Percentiles rank a stretch among this genome's conserved stretches.
phyloP scores from a whole-genome alignment of 2,888 invertebrate genomes.

The Glaucopsyche alexis region DNA sequence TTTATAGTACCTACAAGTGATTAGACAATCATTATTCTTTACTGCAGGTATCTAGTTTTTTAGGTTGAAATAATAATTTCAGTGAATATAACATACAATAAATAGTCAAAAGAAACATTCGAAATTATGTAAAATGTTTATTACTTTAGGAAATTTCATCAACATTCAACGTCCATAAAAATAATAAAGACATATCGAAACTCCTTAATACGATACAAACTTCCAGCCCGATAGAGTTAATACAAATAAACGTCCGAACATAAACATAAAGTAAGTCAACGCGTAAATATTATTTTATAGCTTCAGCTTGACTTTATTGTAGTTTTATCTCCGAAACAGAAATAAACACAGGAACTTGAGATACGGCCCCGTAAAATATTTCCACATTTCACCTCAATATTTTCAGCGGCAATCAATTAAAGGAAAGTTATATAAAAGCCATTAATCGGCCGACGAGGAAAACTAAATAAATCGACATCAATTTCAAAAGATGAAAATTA shows the following conservation, averaged over 20 bases:
- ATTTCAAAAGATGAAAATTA: neutral
- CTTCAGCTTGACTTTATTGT: slow-evolving; percentile 26
- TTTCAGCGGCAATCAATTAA: slow-evolving; percentile 13
- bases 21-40: no score
- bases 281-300: slow-evolving; percentile 28
- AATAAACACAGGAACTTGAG: slow-evolving; percentile 4
- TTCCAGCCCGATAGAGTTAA: neutral
- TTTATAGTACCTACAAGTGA: no score
- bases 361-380: neutral
- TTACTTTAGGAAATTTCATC: neutral
- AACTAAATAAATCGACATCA: neutral
- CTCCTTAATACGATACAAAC: neutral
- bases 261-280: slow-evolving; percentile 23
- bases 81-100: no score
- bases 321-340: slow-evolving; percentile 15
- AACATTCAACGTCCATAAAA: neutral
- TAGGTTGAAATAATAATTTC: no score
- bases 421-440: neutral
- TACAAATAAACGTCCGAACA: slow-evolving; percentile 13
- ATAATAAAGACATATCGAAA: slow-evolving; percentile 6
- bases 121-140: neutral
- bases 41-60: no score
- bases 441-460: neutral
- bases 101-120: no score
- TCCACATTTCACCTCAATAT: slow-evolving; percentile 12